These are phyloP conservation scores for Zygaena filipendulae DNA, from an alignment of 2,888 invertebrate species.

Conservation along the genomic window DNA sequence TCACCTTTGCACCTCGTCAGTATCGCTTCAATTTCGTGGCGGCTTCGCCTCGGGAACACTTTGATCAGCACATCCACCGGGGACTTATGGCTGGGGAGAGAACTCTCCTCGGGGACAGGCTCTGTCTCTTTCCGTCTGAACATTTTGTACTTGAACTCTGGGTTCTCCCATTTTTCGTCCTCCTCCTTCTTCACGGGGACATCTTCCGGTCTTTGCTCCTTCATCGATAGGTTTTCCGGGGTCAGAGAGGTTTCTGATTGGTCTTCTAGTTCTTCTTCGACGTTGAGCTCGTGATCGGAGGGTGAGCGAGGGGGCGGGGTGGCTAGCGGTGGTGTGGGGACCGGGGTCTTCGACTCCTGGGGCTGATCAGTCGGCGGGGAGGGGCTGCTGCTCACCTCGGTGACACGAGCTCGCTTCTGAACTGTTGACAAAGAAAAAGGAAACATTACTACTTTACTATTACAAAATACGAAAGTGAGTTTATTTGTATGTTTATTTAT, in stretches of 20 bases:
- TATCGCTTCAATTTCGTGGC: constrained; percentile 87
- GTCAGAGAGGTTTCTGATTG: constrained; percentile 67
- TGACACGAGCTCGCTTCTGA: constrained; percentile 60
- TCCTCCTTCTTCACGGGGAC: constrained; percentile 58
- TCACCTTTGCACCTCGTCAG: constrained; percentile 88
- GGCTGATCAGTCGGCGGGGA: constrained; percentile 41
- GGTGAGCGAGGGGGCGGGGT: constrained; percentile 56
- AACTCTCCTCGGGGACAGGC: constrained; percentile 30
- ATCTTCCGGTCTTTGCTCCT: constrained; percentile 70
- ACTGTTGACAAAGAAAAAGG: constrained; percentile 39
- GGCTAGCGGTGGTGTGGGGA: constrained; percentile 36
- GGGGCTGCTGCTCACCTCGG: constrained; percentile 52
- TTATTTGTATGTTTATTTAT: constrained; percentile 3
- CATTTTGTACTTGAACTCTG: constrained; percentile 52
- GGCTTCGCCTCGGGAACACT: constrained; percentile 89
- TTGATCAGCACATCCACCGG: constrained; percentile 89
- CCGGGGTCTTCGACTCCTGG: constrained; percentile 41
- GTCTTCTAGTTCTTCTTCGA: constrained; percentile 67
- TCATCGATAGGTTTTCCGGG: constrained; percentile 85
- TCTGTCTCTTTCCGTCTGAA: constrained; percentile 36
- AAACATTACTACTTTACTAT: too few species aligned
- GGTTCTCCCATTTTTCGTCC: constrained; percentile 53
- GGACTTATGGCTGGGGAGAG: constrained; percentile 65
- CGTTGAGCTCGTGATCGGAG: constrained; percentile 63
- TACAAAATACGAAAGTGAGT: too few species aligned